A percentile compares a stretch with the other conserved stretches of the same genome.
These are phyloP conservation scores for Eutolmus rufibarbis DNA, from an alignment of 2,888 invertebrate species.

Conservation along the genomic window DNA sequence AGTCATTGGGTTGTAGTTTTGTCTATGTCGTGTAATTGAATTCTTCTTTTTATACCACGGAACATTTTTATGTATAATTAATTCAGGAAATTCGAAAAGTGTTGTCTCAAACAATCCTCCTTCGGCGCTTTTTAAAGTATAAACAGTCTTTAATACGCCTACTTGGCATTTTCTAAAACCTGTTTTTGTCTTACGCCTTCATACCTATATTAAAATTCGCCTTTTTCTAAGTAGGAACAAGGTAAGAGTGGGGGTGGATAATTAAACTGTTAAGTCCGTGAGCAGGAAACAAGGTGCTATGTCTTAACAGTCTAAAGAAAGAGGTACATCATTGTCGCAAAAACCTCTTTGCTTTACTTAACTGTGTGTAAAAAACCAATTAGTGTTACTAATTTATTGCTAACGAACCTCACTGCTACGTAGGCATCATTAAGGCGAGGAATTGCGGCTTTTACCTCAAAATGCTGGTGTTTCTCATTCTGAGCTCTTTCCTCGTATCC, in stretches of 20 bases:
- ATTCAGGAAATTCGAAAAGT: neutral
- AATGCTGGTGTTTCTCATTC: neutral
- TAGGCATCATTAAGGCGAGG: neutral
- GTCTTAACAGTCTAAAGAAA: neutral
- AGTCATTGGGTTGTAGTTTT: too few relatives aligned
- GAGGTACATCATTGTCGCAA: neutral
- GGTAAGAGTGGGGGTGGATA: neutral
- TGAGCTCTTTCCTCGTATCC: neutral
- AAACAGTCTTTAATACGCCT: neutral
- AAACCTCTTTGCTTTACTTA: neutral
- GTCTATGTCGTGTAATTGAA: too few relatives aligned
- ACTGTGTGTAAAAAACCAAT: neutral
- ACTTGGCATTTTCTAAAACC: neutral
- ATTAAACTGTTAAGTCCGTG: neutral
- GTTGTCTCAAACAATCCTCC: neutral
- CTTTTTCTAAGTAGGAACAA: neutral
- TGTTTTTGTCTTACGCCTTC: neutral
- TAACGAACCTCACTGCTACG: neutral
- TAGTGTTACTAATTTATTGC: neutral
- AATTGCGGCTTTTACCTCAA: neutral
- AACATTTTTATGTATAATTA: too few relatives aligned
- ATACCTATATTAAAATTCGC: neutral
- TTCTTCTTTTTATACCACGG: too few relatives aligned
- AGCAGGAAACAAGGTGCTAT: neutral
- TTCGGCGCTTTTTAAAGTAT: neutral